Conservation (phyloP, 2,797 vertebrate genomes). For the Philypnodon macrostomus region DNA sequence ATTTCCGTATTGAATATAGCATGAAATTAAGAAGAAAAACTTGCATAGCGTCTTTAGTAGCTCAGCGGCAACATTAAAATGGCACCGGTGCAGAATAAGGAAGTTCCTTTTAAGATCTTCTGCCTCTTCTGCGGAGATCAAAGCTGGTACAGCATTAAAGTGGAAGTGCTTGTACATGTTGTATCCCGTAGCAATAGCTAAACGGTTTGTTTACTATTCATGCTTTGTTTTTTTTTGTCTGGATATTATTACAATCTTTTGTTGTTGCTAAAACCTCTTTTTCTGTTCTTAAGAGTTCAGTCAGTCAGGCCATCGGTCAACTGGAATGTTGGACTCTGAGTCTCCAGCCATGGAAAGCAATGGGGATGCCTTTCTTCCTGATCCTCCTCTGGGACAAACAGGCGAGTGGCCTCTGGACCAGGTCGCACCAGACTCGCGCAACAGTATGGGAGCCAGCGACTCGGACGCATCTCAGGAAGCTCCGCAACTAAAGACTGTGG, state of each 20-base stretch:
- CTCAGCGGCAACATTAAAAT: conserved; percentile 10
- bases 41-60: conserved; percentile 31
- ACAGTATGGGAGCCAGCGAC: conserved; percentile 49
- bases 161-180: no score
- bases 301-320: conserved; percentile 52
- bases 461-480: conserved; percentile 46
- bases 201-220: no score
- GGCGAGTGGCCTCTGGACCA: conserved; percentile 68
- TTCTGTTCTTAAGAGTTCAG: conserved; percentile 41
- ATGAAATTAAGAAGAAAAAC: no score
- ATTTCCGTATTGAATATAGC: no score
- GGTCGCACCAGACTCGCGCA: conserved; percentile 51
- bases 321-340: conserved; percentile 75
- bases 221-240: not conserved
- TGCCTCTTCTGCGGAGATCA: not conserved
- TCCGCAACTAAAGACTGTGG: conserved; percentile 58
- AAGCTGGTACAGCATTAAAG: no score
- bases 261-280: not conserved
- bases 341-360: conserved; percentile 70
- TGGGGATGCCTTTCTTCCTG: conserved; percentile 62
- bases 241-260: not conserved
- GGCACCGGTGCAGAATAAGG: conserved; percentile 28
- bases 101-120: conserved; percentile 39
- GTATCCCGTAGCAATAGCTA: no score
- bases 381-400: conserved; percentile 59